These are phyloP conservation scores for Epinotia bilunana DNA, from an alignment of 2,888 invertebrate species.

Conservation along the genomic window DNA sequence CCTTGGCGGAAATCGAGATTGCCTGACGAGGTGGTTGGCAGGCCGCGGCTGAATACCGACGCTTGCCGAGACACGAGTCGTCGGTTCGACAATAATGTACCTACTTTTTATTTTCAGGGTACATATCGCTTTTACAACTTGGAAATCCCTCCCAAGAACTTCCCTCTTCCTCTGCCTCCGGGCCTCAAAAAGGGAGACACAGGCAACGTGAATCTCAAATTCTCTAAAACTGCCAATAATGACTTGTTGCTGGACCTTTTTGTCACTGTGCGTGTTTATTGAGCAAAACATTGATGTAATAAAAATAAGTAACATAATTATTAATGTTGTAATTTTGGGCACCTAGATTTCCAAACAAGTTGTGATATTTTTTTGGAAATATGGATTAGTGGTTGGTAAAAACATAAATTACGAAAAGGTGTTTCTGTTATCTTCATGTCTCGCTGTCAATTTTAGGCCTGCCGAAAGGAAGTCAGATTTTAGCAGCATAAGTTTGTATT, in stretches of 20 bases:
- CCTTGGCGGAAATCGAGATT: too few relatives aligned
- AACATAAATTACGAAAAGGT: neutral
- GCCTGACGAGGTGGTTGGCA: too few relatives aligned
- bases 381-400: neutral
- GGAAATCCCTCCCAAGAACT: slow-evolving; percentile 44
- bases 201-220: slow-evolving; percentile 2
- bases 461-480: too few relatives aligned
- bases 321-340: neutral
- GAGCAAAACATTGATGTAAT: neutral
- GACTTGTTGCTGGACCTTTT: slow-evolving; percentile 30
- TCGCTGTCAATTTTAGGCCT: too few relatives aligned
- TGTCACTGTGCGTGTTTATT: slow-evolving; percentile 21
- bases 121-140: slow-evolving; percentile 44
- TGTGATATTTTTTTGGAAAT: neutral
- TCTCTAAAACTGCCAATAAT: slow-evolving; percentile 19
- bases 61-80: too few relatives aligned
- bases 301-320: neutral
- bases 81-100: too few relatives aligned
- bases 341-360: neutral
- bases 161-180: slow-evolving; percentile 39
- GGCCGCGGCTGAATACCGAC: too few relatives aligned
- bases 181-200: slow-evolving; percentile 43
- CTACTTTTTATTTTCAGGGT: slow-evolving; percentile 32
- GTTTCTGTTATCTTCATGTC: too few relatives aligned
- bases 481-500: too few relatives aligned